Conservation (phyloP, 2,113 vertebrate species). For the Malurus elegans region DNA sequence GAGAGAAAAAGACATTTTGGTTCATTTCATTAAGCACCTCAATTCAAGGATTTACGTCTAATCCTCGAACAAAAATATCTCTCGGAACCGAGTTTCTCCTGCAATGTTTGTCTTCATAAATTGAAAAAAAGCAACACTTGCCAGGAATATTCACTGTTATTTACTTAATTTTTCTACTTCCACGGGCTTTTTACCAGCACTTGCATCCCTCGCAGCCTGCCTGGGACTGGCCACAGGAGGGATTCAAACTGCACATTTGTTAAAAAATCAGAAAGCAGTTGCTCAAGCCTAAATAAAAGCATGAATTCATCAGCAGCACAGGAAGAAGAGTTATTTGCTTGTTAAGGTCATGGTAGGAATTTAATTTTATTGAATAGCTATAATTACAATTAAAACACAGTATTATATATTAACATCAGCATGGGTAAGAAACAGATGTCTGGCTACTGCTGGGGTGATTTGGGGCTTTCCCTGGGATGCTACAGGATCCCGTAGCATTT, state of each 20-base stretch:
- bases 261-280: background rate
- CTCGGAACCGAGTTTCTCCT: background rate
- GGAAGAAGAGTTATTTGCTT: background rate
- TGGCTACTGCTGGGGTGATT: background rate
- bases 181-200: background rate
- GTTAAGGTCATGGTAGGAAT: background rate
- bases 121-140: background rate
- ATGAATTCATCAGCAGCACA: background rate
- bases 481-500: accelerated
- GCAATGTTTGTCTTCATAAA: background rate
- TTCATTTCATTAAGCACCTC: slow-evolving; percentile 55
- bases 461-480: accelerated
- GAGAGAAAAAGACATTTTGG: slow-evolving; percentile 38
- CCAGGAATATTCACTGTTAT: background rate
- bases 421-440: background rate
- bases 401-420: background rate
- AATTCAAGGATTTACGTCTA: slow-evolving; percentile 47
- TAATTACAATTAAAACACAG: background rate
- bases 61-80: background rate
- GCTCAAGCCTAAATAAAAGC: background rate
- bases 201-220: background rate
- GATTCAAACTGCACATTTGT: slow-evolving; percentile 39
- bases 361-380: background rate
- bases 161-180: slow-evolving; percentile 2
- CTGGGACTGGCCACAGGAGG: slow-evolving; percentile 48